These are phyloP conservation scores for Dunckerocampus dactyliophorus DNA, from an alignment of 2,113 vertebrate species.

Conservation along the genomic window DNA sequence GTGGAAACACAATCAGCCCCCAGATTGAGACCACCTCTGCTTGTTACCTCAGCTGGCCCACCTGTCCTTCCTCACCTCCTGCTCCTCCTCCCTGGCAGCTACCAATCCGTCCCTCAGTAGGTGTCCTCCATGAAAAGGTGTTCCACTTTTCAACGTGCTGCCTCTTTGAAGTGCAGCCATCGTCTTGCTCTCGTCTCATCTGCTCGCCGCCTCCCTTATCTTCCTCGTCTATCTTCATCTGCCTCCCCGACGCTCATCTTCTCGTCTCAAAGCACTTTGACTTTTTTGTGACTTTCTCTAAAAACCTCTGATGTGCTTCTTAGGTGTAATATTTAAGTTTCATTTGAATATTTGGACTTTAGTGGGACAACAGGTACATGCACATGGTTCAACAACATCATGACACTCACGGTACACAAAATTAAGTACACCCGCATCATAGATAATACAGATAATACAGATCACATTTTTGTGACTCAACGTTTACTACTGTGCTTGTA, in stretches of 20 bases:
- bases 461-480: too few species aligned
- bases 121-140: constrained; percentile 39
- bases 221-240: constrained; percentile 8
- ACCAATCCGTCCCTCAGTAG: constrained; percentile 38
- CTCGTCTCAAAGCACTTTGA: not conserved
- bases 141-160: constrained; percentile 41
- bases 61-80: constrained; percentile 1
- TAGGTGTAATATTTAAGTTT: not conserved
- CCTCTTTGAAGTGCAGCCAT: constrained; percentile 56
- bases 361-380: too few species aligned
- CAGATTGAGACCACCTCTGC: constrained; percentile 11
- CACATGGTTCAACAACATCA: too few species aligned
- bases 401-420: too few species aligned
- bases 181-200: constrained; percentile 17
- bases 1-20: constrained; percentile 5
- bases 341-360: too few species aligned
- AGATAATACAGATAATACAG: too few species aligned
- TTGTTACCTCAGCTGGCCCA: not conserved
- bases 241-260: constrained; percentile 2
- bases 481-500: too few species aligned
- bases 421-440: too few species aligned
- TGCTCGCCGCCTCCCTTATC: constrained; percentile 8
- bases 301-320: constrained; percentile 1
- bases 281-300: not conserved
- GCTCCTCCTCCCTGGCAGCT: constrained; percentile 8